Evolutionary conservation across 2,888 invertebrate species (phyloP).

Genomic region (Patella caerulea): DNA sequence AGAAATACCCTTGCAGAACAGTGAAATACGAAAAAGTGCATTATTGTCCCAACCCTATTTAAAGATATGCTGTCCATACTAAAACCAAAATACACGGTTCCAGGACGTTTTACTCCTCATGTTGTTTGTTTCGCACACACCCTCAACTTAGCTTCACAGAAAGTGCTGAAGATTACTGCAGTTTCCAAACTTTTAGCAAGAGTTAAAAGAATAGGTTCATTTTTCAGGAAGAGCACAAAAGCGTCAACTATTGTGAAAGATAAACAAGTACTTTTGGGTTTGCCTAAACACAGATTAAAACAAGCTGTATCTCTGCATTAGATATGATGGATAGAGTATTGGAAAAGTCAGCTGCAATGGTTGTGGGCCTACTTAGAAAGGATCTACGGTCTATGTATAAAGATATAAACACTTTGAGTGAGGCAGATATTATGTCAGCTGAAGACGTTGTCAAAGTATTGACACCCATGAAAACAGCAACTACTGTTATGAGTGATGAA

Average conservation of each 20-base stretch:
- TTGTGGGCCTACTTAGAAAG: constrained; percentile 21
- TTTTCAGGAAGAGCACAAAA: constrained; percentile 27
- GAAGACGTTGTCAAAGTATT: constrained; percentile 31
- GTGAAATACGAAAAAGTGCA: too few species aligned
- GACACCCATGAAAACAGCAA: constrained; percentile 26
- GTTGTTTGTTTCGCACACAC: constrained; percentile 35
- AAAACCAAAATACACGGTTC: constrained; percentile 18
- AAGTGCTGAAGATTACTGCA: constrained; percentile 21
- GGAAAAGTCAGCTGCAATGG: constrained; percentile 27
- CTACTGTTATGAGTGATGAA: constrained; percentile 22
- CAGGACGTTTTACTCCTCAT: constrained; percentile 7
- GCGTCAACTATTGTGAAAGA: constrained; percentile 24
- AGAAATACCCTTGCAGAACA: too few species aligned
- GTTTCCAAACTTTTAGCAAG: constrained; percentile 24
- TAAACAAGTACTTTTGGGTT: constrained; percentile 22
- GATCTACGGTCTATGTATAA: constrained; percentile 27
- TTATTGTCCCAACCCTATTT: constrained; percentile 11
- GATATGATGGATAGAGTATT: constrained; percentile 30
- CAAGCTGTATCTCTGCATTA: constrained; percentile 30
- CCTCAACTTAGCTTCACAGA: constrained; percentile 28
- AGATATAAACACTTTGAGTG: constrained; percentile 18
- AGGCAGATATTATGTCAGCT: constrained; percentile 27
- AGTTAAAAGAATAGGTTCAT: constrained; percentile 18
- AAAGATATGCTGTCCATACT: constrained; percentile 20
- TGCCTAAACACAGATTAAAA: constrained; percentile 33